Evolutionary conservation across 2,113 vertebrate genomes (phyloP).

Genomic region (Anhinga anhinga): DNA sequence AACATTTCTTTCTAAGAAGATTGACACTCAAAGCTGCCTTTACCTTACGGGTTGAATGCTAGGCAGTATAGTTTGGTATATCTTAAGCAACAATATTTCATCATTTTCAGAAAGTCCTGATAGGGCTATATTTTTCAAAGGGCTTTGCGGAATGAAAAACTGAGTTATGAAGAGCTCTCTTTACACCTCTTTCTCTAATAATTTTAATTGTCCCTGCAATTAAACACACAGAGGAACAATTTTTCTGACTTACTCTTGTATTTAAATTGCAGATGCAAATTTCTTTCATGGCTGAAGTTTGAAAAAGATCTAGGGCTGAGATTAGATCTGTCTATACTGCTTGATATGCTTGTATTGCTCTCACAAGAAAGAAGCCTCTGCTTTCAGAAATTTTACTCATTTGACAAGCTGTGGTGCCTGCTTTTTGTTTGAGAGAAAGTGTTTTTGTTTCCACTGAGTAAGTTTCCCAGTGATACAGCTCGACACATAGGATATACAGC

Average conservation of each 20-base stretch:
- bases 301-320: background rate
- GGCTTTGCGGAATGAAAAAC: background rate
- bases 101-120: background rate
- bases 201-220: conserved; percentile 18
- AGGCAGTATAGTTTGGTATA: background rate
- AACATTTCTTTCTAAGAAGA: background rate
- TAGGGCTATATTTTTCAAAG: background rate
- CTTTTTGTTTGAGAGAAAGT: background rate
- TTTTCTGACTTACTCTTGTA: conserved; percentile 1
- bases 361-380: background rate
- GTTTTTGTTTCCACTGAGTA: background rate
- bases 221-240: background rate
- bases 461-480: background rate
- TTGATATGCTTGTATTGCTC: background rate
- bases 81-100: background rate
- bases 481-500: background rate
- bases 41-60: background rate
- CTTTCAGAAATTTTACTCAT: background rate
- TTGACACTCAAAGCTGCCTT: background rate
- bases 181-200: background rate
- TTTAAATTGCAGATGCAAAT: conserved; percentile 8
- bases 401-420: background rate
- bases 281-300: background rate
- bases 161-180: background rate
- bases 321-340: background rate